Base-by-base conservation (phyloP, 30 jellyfish, hydroid and myxozoan species). In the Turritopsis rubra region DNA sequence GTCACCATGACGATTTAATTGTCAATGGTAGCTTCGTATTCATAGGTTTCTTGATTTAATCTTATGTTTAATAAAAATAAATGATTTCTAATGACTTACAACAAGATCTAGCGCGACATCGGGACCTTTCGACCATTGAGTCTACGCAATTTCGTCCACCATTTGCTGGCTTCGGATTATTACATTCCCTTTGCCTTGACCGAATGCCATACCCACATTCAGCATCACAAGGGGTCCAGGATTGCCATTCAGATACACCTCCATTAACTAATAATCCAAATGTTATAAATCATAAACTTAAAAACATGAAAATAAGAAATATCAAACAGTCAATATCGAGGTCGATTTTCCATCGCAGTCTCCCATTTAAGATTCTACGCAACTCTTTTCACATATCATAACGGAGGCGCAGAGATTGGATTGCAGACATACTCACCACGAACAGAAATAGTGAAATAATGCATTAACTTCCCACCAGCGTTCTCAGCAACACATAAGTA, bases 131-230 rank as follows among this genome's bases (percentile, higher is more conserved):
- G 31, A 71, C 18, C 52, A 28, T 71, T 16, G 28, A 28, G 13
- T 54, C 93, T 1, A 29, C 13, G 52, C 93, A 85, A 1, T 79
- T 19, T 16, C 22, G 18, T 52, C 93, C 93, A 13, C 93, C 93
- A 71, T 79, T 79, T 16, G 88, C 65, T 52, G 93, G 93, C 65
- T 24, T 30, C 27, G 93, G 93, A 52, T 70, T 85, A 26, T 79
- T 53, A 54, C 93, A 85, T 21, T 77, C 18, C 1, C 93, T 78
- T 7, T n/a, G 41, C 54, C 93, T 72, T 25, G 29, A 30, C n/a
- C 83, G 75, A 18, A 53, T 29, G 31, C 93, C 93, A n/a, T n/a
- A 17, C 1, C 93, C 93, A 53, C 93, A 85, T 3, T 54, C 75
- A 1, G 24, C 78, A 28, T 79, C 84, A 70, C 93, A 85, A 7